Evolutionary conservation across 1,140 invertebrate genomes (phyloP).

Genomic region (Hycleus phaleratus): DNA sequence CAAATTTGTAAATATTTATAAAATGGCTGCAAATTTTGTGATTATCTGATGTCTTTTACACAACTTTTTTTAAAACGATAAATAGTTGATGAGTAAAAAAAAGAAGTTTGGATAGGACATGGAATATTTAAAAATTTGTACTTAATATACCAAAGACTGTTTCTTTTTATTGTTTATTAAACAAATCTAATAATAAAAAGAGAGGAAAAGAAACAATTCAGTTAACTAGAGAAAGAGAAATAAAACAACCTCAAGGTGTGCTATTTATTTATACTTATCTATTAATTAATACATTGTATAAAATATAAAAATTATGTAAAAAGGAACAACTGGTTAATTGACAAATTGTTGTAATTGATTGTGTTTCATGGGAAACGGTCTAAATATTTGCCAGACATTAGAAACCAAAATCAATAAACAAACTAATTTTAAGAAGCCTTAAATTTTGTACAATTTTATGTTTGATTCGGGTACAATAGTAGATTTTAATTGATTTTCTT

Average conservation of each 20-base stretch:
- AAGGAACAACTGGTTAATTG: constrained; percentile 4
- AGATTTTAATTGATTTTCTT: too few species aligned
- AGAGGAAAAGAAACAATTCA: constrained; percentile 19
- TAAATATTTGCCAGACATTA: too few species aligned
- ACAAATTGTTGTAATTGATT: too few species aligned
- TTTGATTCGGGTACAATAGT: too few species aligned
- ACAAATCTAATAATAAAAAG: background rate
- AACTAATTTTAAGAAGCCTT: too few species aligned
- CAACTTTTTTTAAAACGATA: too few species aligned
- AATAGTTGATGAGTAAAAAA: background rate
- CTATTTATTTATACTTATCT: constrained; percentile 20
- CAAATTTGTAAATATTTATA: background rate
- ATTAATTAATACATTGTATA: background rate
- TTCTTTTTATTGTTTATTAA: constrained; percentile 7
- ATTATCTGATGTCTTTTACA: background rate
- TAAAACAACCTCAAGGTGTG: constrained; percentile 15
- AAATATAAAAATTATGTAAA: background rate
- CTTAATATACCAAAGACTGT: constrained; percentile 25
- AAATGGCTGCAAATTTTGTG: constrained; percentile 10
- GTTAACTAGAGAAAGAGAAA: background rate
- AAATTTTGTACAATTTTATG: too few species aligned
- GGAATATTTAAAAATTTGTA: constrained; percentile 13
- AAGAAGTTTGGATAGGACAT: background rate
- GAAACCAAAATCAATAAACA: too few species aligned
- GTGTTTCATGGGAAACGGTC: too few species aligned